Percentiles rank a stretch among this genome's conserved stretches.
Evolutionary conservation across 2,113 vertebrate genomes (phyloP).

Genomic region (Trogon surrucura): DNA sequence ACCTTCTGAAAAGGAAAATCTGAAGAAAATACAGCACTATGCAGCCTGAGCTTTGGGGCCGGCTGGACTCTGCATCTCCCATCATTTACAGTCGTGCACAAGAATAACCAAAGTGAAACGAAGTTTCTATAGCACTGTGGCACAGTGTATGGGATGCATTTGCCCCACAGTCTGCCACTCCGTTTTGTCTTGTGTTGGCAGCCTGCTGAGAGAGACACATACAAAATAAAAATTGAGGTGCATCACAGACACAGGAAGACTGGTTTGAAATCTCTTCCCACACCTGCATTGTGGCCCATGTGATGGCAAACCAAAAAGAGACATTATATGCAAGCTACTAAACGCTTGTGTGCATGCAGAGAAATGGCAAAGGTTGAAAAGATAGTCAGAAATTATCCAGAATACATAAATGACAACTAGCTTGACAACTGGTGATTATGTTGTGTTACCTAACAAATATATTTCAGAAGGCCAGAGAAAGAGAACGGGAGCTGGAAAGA

Average conservation of each 20-base stretch:
- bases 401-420: not conserved
- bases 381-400: not conserved
- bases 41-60: not conserved
- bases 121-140: not conserved
- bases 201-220: not conserved
- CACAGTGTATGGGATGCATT: not conserved
- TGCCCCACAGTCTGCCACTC: not conserved
- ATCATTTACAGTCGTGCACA: not conserved
- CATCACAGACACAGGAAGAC: not conserved
- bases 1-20: slow-evolving; percentile 23
- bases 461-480: not conserved
- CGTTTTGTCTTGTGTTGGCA: not conserved
- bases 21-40: not conserved
- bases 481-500: not conserved
- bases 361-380: not conserved
- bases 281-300: not conserved
- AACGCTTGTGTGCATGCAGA: not conserved
- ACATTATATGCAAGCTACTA: not conserved
- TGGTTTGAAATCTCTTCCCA: not conserved
- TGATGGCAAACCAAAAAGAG: not conserved
- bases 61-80: not conserved
- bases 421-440: not conserved
- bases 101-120: not conserved
- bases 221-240: not conserved
- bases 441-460: not conserved